A percentile compares a stretch with the other conserved stretches of the same genome.
These are phyloP conservation scores for Sebastes melanostomus DNA, from an alignment of 2,797 vertebrate species.

Conservation along the genomic window DNA sequence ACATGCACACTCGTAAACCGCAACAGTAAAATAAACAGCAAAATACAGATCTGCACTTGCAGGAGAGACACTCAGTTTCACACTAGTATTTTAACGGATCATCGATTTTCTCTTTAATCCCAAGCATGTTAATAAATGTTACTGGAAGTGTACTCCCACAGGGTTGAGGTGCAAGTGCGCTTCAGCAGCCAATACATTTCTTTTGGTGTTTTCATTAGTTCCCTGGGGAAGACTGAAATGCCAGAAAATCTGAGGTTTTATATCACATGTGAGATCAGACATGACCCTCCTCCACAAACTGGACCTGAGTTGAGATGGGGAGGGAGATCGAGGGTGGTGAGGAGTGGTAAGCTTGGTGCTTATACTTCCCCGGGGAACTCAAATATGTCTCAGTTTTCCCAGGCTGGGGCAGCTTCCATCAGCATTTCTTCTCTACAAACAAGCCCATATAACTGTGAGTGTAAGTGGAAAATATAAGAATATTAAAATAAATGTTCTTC, in stretches of 20 bases:
- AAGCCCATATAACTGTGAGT: neutral
- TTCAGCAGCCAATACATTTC: neutral
- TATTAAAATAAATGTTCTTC: neutral
- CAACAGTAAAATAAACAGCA: conserved; percentile 55
- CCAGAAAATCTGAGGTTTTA: conserved; percentile 23
- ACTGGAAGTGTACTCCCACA: neutral
- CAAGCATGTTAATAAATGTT: neutral
- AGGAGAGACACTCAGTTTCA: neutral
- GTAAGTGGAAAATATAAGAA: neutral
- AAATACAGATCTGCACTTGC: conserved; percentile 41
- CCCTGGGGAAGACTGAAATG: neutral
- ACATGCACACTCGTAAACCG: conserved; percentile 35
- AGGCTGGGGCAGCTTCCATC: conserved; percentile 28
- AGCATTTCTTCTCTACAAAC: neutral
- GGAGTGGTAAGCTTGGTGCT: neutral
- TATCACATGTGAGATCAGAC: conserved; percentile 42
- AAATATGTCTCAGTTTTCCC: conserved; percentile 61
- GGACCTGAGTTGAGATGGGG: conserved; percentile 26
- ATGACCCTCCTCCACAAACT: conserved; percentile 32
- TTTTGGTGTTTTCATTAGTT: conserved; percentile 29
- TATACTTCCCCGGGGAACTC: conserved; percentile 30
- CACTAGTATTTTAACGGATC: neutral
- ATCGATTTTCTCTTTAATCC: neutral
- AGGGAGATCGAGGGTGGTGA: neutral
- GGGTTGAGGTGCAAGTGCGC: neutral